A percentile compares a stretch with the other conserved stretches of the same genome.
Evolutionary conservation across 2,888 invertebrate species (phyloP).

Genomic region (Anthoptus insignis): DNA sequence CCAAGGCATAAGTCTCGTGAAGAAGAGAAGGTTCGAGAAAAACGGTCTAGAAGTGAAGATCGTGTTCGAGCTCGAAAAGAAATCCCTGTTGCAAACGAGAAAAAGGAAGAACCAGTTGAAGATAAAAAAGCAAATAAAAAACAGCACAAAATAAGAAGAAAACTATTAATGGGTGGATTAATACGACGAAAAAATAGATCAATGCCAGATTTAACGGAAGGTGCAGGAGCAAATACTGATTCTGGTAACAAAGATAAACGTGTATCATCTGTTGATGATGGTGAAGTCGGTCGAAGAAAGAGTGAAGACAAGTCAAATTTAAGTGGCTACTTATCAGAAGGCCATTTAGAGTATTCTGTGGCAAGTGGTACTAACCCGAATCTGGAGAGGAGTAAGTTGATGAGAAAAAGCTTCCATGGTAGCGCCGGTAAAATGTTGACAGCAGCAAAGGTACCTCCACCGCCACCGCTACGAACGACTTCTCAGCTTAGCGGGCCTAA

Average conservation of each 20-base stretch:
- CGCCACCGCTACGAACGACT: slow-evolving; percentile 95
- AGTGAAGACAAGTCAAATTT: slow-evolving; percentile 87
- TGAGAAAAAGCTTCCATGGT: slow-evolving; percentile 96
- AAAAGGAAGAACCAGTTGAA: slow-evolving; percentile 88
- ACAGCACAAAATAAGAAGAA: slow-evolving; percentile 96
- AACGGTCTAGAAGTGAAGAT: slow-evolving; percentile 94
- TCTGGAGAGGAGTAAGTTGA: slow-evolving; percentile 94
- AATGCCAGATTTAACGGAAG: slow-evolving; percentile 97
- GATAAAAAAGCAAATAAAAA: slow-evolving; percentile 94
- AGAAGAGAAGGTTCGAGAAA: slow-evolving; percentile 91
- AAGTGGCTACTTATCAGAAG: slow-evolving; percentile 95
- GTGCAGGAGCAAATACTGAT: slow-evolving; percentile 86
- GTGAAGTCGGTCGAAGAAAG: slow-evolving; percentile 89
- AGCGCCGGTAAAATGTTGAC: slow-evolving; percentile 94
- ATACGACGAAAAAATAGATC: slow-evolving; percentile 96
- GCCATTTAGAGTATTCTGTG: slow-evolving; percentile 93
- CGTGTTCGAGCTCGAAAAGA: slow-evolving; percentile 93
- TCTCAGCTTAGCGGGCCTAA: slow-evolving; percentile 93
- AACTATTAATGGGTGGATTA: slow-evolving; percentile 95
- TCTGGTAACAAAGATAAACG: slow-evolving; percentile 74
- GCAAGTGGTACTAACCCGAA: slow-evolving; percentile 92
- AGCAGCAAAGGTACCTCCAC: slow-evolving; percentile 94
- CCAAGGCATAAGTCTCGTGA: slow-evolving; percentile 91
- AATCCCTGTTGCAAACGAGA: slow-evolving; percentile 89
- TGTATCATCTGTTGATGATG: slow-evolving; percentile 91